phyloP scores from a whole-genome alignment of 2,113 vertebrate species.

The Anser cygnoides region DNA sequence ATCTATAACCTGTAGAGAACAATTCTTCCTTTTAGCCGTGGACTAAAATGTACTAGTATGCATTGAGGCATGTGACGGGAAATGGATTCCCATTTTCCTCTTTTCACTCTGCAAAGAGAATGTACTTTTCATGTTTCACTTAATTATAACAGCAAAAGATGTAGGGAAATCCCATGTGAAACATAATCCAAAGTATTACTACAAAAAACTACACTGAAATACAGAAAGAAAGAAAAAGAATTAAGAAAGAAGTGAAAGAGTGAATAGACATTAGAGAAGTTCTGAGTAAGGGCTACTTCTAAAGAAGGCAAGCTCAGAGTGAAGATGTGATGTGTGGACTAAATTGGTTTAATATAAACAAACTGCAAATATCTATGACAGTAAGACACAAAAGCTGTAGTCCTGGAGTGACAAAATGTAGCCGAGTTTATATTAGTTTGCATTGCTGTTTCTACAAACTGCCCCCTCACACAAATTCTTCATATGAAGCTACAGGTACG shows the following conservation, averaged over 20 bases:
- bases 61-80: fast-evolving
- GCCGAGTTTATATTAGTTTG: not conserved
- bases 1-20: not conserved
- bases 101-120: not conserved
- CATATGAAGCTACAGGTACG: not conserved
- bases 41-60: not conserved
- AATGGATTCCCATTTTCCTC: not conserved
- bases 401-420: not conserved
- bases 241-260: not conserved
- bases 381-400: not conserved
- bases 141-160: not conserved
- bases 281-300: not conserved
- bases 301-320: not conserved
- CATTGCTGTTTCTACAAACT: not conserved
- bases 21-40: not conserved
- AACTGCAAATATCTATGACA: not conserved
- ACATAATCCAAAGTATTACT: not conserved
- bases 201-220: not conserved
- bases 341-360: not conserved
- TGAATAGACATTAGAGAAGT: not conserved
- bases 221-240: not conserved
- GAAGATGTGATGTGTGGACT: not conserved
- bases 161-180: not conserved
- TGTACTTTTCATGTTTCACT: not conserved
- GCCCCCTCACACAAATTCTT: not conserved